Percentiles rank a stretch among this genome's conserved stretches.
phyloP scores from a whole-genome alignment of 1,140 invertebrate genomes.

The Macrobrachium rosenbergii region DNA sequence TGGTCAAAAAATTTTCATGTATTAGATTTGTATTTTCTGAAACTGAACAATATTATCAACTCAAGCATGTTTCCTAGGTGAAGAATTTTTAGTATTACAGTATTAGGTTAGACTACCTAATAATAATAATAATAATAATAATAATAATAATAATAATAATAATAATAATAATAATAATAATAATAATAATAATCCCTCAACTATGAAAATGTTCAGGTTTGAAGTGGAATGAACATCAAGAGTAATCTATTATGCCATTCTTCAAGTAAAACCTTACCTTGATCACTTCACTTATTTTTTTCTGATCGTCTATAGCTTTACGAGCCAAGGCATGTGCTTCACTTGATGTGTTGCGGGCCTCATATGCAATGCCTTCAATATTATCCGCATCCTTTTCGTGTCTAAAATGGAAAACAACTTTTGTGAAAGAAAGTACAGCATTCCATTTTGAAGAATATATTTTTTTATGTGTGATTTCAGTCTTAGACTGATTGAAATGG shows the following conservation, averaged over 20 bases:
- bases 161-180: too few relatives aligned
- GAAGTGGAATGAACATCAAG: neutral
- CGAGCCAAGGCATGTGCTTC: slow-evolving; percentile 85
- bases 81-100: too few relatives aligned
- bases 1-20: too few relatives aligned
- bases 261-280: slow-evolving; percentile 52
- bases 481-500: slow-evolving; percentile 3
- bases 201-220: neutral
- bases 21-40: too few relatives aligned
- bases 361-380: slow-evolving; percentile 82
- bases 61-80: too few relatives aligned
- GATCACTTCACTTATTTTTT: slow-evolving; percentile 74
- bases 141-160: too few relatives aligned
- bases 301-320: slow-evolving; percentile 83
- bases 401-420: neutral
- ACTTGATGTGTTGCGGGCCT: slow-evolving; percentile 85
- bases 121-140: too few relatives aligned
- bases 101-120: too few relatives aligned
- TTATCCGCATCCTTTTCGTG: slow-evolving; percentile 81
- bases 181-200: neutral
- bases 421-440: neutral
- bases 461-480: neutral
- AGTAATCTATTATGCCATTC: neutral
- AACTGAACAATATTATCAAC: too few relatives aligned
- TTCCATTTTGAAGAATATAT: too few relatives aligned